Base-by-base conservation (phyloP, 2,113 vertebrate species). In the Larimichthys polyactis region DNA sequence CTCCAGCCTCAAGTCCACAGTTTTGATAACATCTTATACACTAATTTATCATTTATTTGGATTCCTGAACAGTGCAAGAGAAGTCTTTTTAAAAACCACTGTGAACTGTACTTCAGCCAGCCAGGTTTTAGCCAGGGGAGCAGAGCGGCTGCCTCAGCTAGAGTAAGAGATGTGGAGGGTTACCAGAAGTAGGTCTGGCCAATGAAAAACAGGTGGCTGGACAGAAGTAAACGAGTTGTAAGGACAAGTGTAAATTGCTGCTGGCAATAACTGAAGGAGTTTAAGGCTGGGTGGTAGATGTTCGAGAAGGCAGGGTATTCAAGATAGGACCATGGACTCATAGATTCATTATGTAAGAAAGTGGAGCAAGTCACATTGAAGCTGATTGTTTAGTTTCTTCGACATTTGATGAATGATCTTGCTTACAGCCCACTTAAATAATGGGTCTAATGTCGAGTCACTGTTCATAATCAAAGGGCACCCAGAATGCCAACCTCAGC, bases 131-230 rank as follows among this genome's bases (percentile, higher is more conserved):
- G 67, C 75, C 72, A 54, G 71, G 69, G 52, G 65, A 90, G 73
- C 75, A 59, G 63, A 75, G 79, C 36, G 49, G 57, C 69, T 86
- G 77, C 59, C 70, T 88, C 63, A 58, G 72, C 76, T 75, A 9
- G 7, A 40, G 36, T 40, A 68, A 60, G 76, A 73, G 66, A 87
- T 67, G 86, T 78, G 74, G 75, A 86, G 69, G 81, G 76, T 85
- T 87, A 91, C 86, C 90, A 91, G 89, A 66, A 76, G 78, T 76
- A 78, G 80, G 86, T 85, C 82, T 27, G 24, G 85, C 72, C 85
- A 90, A 89, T 87, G 74, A 91, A 62, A 90, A 92, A 72, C 89
- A 93, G 90, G 90, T 91, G 87, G 75, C 85, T 90, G 83, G 82
- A 86, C 67, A 78, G 73, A 67, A 63, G 65, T 79, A 76, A 89